phyloP scores from a whole-genome alignment of 2,888 invertebrate genomes.

The Tachina fera region DNA sequence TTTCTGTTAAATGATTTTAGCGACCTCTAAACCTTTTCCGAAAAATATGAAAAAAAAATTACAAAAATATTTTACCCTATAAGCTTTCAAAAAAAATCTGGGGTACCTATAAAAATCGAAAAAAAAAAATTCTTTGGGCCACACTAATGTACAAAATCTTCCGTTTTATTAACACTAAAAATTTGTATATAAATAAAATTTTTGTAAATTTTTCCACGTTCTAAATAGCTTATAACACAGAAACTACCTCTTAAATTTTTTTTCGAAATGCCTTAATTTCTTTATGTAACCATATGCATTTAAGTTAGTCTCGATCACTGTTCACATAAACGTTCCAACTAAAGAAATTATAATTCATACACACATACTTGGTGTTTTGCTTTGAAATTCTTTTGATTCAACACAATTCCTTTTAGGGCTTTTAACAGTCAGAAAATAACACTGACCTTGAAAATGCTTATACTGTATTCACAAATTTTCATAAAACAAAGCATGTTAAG shows the following conservation, averaged over 20 bases:
- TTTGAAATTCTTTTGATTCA: conserved; percentile 35
- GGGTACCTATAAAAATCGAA: too few relatives aligned
- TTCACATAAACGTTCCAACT: conserved; percentile 2
- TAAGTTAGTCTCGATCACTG: neutral
- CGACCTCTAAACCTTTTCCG: too few relatives aligned
- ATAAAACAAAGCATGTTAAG: conserved; percentile 25
- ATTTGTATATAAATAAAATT: too few relatives aligned
- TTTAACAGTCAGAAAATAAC: conserved; percentile 51
- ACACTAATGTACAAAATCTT: too few relatives aligned
- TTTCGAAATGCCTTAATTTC: neutral
- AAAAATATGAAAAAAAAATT: too few relatives aligned
- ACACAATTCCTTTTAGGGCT: conserved; percentile 48
- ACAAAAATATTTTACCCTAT: too few relatives aligned
- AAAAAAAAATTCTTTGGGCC: too few relatives aligned
- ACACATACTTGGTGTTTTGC: conserved; percentile 17
- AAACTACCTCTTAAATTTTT: neutral
- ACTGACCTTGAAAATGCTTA: conserved; percentile 63
- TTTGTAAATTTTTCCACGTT: too few relatives aligned
- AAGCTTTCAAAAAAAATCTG: too few relatives aligned
- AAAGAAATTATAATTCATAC: conserved; percentile 35
- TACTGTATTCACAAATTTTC: conserved; percentile 1
- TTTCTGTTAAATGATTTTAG: too few relatives aligned
- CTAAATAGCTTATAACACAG: neutral
- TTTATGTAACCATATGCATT: neutral
- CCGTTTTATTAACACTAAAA: too few relatives aligned